Evolutionary conservation across 2,888 invertebrate species (phyloP).

Genomic region (Pyrochroa serraticornis): DNA sequence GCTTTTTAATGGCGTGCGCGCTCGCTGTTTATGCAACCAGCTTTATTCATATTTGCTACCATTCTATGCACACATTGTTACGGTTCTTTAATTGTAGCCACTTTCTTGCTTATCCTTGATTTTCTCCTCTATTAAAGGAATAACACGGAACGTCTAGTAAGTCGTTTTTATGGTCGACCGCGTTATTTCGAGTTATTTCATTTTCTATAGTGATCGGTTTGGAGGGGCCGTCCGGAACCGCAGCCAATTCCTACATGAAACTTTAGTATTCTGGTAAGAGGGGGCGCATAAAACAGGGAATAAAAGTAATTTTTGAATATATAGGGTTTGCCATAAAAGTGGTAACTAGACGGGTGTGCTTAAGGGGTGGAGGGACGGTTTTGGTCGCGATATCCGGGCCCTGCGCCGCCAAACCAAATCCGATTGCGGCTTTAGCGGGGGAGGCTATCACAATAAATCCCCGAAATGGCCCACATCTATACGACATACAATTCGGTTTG

Average conservation of each 20-base stretch:
- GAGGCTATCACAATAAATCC: constrained; percentile 56
- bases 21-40: too few species aligned
- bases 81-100: too few species aligned
- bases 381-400: constrained; percentile 33
- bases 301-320: constrained; percentile 45
- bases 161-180: constrained; percentile 4
- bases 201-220: constrained; percentile 37
- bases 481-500: constrained; percentile 52
- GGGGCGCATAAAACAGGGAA: constrained; percentile 37
- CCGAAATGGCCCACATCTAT: constrained; percentile 52
- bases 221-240: constrained; percentile 6
- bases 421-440: constrained; percentile 54
- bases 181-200: constrained; percentile 38
- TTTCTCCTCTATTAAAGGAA: too few species aligned
- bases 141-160: not conserved
- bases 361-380: constrained; percentile 23
- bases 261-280: constrained; percentile 31
- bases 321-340: constrained; percentile 44
- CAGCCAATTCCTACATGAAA: constrained; percentile 31
- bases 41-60: too few species aligned
- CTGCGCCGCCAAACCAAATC: constrained; percentile 45
- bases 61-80: too few species aligned
- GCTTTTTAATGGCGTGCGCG: constrained; percentile 3
- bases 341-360: constrained; percentile 39
- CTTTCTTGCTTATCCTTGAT: too few species aligned